Base-by-base conservation (phyloP, 2,113 vertebrate species). In the Alligator sinensis region DNA sequence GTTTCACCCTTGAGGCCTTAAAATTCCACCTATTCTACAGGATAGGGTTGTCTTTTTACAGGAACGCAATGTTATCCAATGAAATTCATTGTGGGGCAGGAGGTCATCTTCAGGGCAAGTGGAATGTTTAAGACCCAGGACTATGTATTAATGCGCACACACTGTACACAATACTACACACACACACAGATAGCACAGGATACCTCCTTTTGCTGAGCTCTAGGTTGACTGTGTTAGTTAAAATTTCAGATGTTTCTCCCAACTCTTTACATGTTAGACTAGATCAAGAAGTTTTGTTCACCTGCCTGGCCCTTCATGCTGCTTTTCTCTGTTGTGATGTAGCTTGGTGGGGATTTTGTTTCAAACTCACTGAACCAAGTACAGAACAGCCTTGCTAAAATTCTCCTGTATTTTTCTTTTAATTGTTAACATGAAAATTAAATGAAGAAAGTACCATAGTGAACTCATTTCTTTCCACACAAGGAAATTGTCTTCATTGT, bases 221-320 rank as follows among this genome's bases (percentile, higher is more conserved):
- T 93, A 96, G 88, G 95, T 96, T 82, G 97, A 86, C 89, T 92
- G 89, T 97, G 94, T 97, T 96, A 97, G 95, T 95, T 47, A 95
- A 92, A 84, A 94, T 95, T 96, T 95, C 83, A 21, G 90, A 97
- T 94, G 78, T 96, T 91, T 93, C 78, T 58, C 22, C 95, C 96
- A 93, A 64, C 94, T 90, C 63, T 96, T 95, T 92, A 85, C 93
- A 27, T 94, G 92, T 91, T 95, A 66, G 72, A 92, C 95, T 64
- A 91, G 77, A 87, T 92, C 84, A 92, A 95, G 92, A 94, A 95
- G 77, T 89, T 94, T 91, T 88, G 61, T 97, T 97, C 91, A 95
- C 68, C 86, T 91, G 95, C 72, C 84, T 81, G 30, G 90, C 93
- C 93, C 89, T 93, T 94, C 83, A 63, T 87, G 74, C n/a, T 92